Conservation (phyloP, 1,140 invertebrate genomes). For the Holcopasites calliopsidis region DNA sequence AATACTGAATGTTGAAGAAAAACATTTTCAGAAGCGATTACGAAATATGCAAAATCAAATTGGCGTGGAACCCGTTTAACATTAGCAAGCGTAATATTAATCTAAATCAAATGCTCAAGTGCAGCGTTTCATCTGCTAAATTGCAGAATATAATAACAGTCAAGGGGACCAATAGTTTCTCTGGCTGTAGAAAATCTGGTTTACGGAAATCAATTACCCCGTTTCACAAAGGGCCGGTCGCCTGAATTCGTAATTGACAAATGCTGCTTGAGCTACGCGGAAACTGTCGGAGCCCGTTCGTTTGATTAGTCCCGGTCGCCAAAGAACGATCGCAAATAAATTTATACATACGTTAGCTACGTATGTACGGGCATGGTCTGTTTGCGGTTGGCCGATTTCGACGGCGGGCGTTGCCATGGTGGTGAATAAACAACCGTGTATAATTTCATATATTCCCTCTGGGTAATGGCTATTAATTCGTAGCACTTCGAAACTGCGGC, state of each 20-base stretch:
- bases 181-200: too few species aligned
- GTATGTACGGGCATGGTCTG: too few species aligned
- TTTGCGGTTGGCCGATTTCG: not conserved
- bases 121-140: not conserved
- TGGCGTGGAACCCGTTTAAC: too few species aligned
- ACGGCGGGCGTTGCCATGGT: too few species aligned
- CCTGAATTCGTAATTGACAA: slow-evolving; percentile 19
- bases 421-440: slow-evolving; percentile 2
- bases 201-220: slow-evolving; percentile 14
- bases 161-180: not conserved
- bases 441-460: slow-evolving; percentile 39
- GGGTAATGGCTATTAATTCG: slow-evolving; percentile 53
- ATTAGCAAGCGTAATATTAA: too few species aligned
- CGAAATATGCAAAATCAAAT: too few species aligned
- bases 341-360: not conserved
- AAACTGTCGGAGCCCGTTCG: not conserved
- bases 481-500: not conserved
- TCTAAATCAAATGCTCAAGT: too few species aligned
- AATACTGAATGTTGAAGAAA: too few species aligned
- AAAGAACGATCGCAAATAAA: slow-evolving; percentile 21
- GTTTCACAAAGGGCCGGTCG: not conserved
- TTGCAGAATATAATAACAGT: not conserved
- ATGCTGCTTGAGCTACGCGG: not conserved
- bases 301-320: not conserved
- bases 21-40: too few species aligned